These are phyloP conservation scores for Diphyllodes magnificus DNA, from an alignment of 2,113 vertebrate species.

Conservation along the genomic window DNA sequence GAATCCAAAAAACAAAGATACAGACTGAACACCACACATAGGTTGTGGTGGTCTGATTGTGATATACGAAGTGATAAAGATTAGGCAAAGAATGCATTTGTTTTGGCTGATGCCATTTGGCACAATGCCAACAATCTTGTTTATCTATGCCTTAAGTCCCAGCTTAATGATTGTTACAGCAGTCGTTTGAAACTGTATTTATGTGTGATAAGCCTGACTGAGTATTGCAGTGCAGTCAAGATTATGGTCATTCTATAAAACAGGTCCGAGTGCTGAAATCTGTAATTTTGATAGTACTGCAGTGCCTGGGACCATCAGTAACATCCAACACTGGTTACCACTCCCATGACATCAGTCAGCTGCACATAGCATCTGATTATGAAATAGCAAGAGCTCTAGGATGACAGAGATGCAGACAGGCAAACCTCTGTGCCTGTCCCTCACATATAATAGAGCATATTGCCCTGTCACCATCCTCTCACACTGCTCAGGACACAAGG, in stretches of 20 bases:
- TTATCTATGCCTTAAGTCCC: not conserved
- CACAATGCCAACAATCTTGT: not conserved
- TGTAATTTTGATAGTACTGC: not conserved
- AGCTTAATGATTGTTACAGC: accelerated
- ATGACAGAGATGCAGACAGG: not conserved
- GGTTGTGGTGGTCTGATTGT: not conserved
- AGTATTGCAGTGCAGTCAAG: not conserved
- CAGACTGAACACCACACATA: not conserved
- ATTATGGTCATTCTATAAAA: not conserved
- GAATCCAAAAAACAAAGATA: constrained; percentile 15
- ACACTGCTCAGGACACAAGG: not conserved
- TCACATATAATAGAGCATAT: not conserved
- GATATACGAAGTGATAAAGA: not conserved
- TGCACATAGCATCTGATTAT: not conserved
- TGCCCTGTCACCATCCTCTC: not conserved
- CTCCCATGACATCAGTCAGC: not conserved
- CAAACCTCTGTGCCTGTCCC: not conserved
- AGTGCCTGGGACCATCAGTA: not conserved
- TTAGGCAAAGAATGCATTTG: not conserved
- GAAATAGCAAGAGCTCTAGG: not conserved
- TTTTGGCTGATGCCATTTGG: not conserved
- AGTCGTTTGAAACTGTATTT: not conserved
- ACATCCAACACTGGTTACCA: not conserved
- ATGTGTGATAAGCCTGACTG: not conserved
- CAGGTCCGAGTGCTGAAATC: not conserved